Conservation (phyloP, 2,888 invertebrate genomes). For the Pecten maximus region DNA sequence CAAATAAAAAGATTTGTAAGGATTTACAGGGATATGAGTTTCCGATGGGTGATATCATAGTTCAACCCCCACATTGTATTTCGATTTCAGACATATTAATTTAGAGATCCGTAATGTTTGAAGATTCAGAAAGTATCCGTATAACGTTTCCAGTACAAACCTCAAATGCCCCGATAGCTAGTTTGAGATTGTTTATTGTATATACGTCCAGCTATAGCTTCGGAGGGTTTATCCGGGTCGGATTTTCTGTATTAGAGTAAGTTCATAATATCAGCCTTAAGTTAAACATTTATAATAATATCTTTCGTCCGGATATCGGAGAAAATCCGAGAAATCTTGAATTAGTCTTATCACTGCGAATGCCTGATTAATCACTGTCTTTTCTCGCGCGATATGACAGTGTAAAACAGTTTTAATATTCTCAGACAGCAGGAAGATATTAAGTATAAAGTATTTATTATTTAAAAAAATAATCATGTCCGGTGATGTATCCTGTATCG, state of each 20-base stretch:
- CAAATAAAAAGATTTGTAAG: background rate
- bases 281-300: conserved; percentile 20
- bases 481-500: too few relatives aligned
- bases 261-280: background rate
- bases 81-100: background rate
- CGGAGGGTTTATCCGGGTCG: background rate
- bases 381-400: background rate
- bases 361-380: background rate
- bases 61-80: background rate
- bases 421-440: background rate
- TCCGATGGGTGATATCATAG: background rate
- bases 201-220: background rate
- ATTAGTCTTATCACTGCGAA: background rate
- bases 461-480: too few relatives aligned
- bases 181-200: background rate
- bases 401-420: background rate
- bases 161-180: background rate
- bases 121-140: background rate
- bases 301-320: background rate
- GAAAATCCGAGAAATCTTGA: background rate
- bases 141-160: background rate
- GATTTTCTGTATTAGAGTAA: background rate
- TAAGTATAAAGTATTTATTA: too few relatives aligned
- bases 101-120: background rate
- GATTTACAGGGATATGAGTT: background rate